Base-by-base conservation (phyloP, 2,888 invertebrate species). In the Eurytoma californica region DNA sequence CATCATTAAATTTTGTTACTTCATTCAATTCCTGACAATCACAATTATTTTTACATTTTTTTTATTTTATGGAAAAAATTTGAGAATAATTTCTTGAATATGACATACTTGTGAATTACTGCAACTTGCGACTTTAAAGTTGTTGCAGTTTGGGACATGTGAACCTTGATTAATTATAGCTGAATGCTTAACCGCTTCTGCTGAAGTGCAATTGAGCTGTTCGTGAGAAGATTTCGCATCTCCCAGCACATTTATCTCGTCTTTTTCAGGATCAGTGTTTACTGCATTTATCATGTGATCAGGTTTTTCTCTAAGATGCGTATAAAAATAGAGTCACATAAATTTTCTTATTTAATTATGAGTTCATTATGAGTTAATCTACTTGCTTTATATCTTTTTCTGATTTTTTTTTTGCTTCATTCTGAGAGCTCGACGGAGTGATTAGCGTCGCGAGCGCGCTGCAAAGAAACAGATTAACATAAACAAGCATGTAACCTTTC, bases 41-140 rank as follows among this genome's bases (percentile, higher is more conserved):
- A 57, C 60, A 51, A 60, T 2, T 24, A 60, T 55, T 68, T 5
- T 39, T 39, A 20, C 0, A 7, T 57, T 57, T 69, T 39, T n/a
- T 39, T 9, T 24, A 69, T 18, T 20, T 7, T 53, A 39, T 9
- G 9, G 39, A 39, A 39, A 39, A 39, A 39, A 9, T 9, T 4
- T 39, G 7, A 7, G 16, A 5, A 60, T 3, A 24, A 60, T 16
- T 14, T 16, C 28, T 16, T 14, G 24, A 39, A 7, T n/a, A 28
- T 9, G 39, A n/a, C 18, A 30, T 70, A 77, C 77, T 60, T 77
- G 51, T 3, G 65, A 66, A 9, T 14, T 28, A 5, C 53, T 65
- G 5, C 7, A 39, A n/a, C 18, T 60, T 9, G 24, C 4, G 39
- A 16, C 47, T 3, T 53, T 51, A 28, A 53, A 47, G 30, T 66